Evolutionary conservation across 2,113 vertebrate genomes (phyloP), one percentile per base, ranked within the genome.

Genomic region (Xenopus laevis): DNA sequence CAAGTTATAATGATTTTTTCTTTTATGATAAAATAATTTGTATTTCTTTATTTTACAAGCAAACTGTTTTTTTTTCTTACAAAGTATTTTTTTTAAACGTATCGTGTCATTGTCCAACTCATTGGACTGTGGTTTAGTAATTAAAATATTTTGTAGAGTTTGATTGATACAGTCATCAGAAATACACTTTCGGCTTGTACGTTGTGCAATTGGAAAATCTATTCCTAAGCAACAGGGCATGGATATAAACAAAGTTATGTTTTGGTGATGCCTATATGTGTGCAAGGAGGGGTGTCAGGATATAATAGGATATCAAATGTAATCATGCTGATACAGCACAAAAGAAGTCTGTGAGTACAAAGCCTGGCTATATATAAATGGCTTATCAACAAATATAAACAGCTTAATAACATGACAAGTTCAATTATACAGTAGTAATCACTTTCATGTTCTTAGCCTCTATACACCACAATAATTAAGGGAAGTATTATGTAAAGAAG

Each of bases 341-440:
- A 40, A 40, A 53, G 62, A 73, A 65, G 62, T 57, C 57, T 57
- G 20, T 45, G 50, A 9, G 64, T 74, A 68, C 44, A 61, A 57
- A 68, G 68, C 64, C 44, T 61, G 16, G 40, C 68, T 67, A 46
- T 30, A 68, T 62, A 60, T 27, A 10, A 23, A 61, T 12, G 13
- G 18, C 40, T 68, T 74, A 68, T 74, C 72, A 74, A 47, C 65
- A 17, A 74, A 59, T 8, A 45, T 50, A 68, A 53, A 74, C 65
- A 68, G 17, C 20, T 68, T 20, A 46, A 17, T 40, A 53, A 64
- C 30, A 40, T 16, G 62, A 64, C 40, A 64, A 64, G 13, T 30
- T n/a, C 15, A 64, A 64, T 44, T 40, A 40, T 13, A 64, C 27
- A 40, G 15, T 33, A 33, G 15, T 53, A 53, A 15, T 53, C 17